A percentile compares a stretch with the other conserved stretches of the same genome.
Conservation (phyloP, 2,888 invertebrate genomes). For the Altica lythri region DNA sequence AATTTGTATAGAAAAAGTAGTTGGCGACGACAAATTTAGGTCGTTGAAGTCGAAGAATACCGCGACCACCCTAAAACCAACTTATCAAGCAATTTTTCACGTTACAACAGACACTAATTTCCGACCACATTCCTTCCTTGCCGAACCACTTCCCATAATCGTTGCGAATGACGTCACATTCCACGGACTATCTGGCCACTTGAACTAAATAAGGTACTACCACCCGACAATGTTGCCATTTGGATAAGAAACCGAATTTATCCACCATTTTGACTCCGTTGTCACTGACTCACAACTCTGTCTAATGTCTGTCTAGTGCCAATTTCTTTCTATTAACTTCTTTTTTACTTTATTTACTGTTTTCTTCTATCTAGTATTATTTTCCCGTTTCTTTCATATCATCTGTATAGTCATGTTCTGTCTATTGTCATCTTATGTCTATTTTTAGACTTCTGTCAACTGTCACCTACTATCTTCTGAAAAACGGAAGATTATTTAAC, state of each 20-base stretch:
- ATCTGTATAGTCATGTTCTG: too few species aligned
- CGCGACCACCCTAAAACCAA: not conserved
- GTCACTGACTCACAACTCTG: too few species aligned
- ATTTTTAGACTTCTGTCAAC: too few species aligned
- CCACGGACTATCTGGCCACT: conserved; percentile 1
- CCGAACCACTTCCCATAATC: conserved; percentile 16
- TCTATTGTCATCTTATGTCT: too few species aligned
- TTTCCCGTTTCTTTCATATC: too few species aligned
- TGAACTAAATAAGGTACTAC: conserved; percentile 4
- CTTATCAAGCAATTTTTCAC: not conserved
- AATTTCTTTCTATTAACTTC: not conserved
- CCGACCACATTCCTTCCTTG: conserved; percentile 20
- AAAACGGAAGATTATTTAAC: too few species aligned
- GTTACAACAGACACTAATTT: conserved; percentile 2
- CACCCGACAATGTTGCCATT: conserved; percentile 4
- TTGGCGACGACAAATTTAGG: not conserved
- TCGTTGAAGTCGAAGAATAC: not conserved
- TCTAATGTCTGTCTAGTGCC: too few species aligned
- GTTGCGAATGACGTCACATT: conserved; percentile 15
- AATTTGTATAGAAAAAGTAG: too few species aligned
- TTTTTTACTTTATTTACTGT: not conserved
- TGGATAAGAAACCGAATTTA: too few species aligned
- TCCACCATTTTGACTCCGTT: too few species aligned
- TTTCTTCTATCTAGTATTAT: too few species aligned
- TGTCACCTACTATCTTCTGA: too few species aligned